Conservation (phyloP, 2,888 invertebrate species). For the Microctonus hyperodae region DNA sequence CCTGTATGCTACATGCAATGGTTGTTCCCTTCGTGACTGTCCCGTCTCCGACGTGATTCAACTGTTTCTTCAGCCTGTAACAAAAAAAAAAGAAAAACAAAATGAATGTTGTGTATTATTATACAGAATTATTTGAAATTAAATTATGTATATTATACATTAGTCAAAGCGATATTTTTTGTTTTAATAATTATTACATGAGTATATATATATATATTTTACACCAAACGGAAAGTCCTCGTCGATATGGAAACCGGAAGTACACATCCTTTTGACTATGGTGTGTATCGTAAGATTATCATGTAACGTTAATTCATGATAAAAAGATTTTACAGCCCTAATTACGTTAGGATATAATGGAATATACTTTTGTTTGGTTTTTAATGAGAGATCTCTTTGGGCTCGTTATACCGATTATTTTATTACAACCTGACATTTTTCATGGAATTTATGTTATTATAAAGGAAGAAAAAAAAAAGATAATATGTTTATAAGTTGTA, state of each 20-base stretch:
- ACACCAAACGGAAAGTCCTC: neutral
- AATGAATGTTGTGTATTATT: neutral
- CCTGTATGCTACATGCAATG: slow-evolving; percentile 47
- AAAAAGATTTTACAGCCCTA: slow-evolving; percentile 3
- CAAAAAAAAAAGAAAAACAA: slow-evolving; percentile 19
- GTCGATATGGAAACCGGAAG: slow-evolving; percentile 32
- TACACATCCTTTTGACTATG: slow-evolving; percentile 35
- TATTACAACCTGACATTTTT: neutral
- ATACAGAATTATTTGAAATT: neutral
- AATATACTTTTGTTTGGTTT: neutral
- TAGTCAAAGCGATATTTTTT: too few relatives aligned
- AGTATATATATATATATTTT: slow-evolving; percentile 4
- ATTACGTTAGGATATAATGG: neutral
- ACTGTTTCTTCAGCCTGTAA: slow-evolving; percentile 35
- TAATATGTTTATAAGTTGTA: neutral
- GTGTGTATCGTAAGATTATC: slow-evolving; percentile 33
- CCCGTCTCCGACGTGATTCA: slow-evolving; percentile 37
- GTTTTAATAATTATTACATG: neutral
- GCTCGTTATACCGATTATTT: neutral
- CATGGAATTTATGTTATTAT: neutral
- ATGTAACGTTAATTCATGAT: slow-evolving; percentile 17
- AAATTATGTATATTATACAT: too few relatives aligned
- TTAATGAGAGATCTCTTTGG: neutral
- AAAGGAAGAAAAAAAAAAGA: neutral
- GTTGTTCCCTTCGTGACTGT: slow-evolving; percentile 40